Evolutionary conservation across 2,113 vertebrate species (phyloP).

Genomic region (Octodon degus): DNA sequence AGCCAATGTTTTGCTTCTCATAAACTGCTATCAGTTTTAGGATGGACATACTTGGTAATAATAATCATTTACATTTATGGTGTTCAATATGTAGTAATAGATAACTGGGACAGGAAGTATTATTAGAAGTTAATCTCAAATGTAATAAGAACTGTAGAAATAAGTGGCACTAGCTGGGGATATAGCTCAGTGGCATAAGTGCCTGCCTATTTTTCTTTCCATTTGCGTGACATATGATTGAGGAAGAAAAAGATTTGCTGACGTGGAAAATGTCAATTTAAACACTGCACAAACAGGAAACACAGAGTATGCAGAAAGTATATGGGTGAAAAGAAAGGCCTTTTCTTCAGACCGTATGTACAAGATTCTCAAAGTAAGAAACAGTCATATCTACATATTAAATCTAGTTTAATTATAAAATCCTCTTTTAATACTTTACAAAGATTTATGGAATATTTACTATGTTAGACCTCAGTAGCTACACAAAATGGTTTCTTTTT

Average conservation of each 20-base stretch:
- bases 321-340: background rate
- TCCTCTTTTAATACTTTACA: background rate
- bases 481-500: background rate
- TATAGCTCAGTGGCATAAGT: too few relatives aligned
- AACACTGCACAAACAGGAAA: background rate
- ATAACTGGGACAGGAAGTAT: constrained; percentile 27
- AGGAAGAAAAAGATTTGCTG: background rate
- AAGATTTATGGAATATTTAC: background rate
- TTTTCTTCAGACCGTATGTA: background rate
- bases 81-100: background rate
- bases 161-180: background rate
- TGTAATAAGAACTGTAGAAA: background rate
- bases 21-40: background rate
- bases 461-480: background rate
- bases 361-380: background rate
- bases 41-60: background rate
- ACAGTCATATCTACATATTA: background rate
- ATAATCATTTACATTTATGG: constrained; percentile 31
- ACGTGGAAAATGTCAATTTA: background rate
- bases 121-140: background rate
- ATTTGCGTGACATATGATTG: background rate
- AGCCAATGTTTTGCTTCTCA: background rate
- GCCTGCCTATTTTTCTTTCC: background rate
- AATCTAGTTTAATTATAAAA: background rate
- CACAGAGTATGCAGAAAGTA: background rate